Evolutionary conservation across 2,113 vertebrate species (phyloP).

Genomic region (Syngnathus scovelli): DNA sequence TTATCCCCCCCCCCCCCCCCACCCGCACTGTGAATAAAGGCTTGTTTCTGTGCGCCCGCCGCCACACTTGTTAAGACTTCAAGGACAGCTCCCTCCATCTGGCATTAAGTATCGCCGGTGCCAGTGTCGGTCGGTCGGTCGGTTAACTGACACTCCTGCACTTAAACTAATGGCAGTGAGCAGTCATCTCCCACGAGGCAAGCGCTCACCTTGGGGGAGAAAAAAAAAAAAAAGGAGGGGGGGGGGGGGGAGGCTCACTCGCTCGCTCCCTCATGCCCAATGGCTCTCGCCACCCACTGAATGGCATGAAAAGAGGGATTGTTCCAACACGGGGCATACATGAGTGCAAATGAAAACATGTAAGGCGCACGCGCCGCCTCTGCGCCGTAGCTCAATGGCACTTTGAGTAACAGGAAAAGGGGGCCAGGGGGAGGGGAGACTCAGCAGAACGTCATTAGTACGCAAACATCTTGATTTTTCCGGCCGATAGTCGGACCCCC

Average conservation of each 20-base stretch:
- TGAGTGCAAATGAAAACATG: slow-evolving; percentile 64
- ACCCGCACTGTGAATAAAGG: slow-evolving; percentile 75
- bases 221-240: slow-evolving; percentile 18
- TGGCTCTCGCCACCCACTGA: slow-evolving; percentile 68
- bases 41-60: slow-evolving; percentile 61
- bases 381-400: slow-evolving; percentile 52
- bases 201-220: slow-evolving; percentile 64
- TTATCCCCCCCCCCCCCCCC: slow-evolving; percentile 64
- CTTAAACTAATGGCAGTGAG: slow-evolving; percentile 68
- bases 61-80: slow-evolving; percentile 74
- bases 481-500: neutral
- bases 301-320: slow-evolving; percentile 72
- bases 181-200: slow-evolving; percentile 67
- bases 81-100: slow-evolving; percentile 76
- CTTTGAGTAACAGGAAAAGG: slow-evolving; percentile 37
- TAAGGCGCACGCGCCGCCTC: slow-evolving; percentile 59
- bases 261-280: slow-evolving; percentile 65
- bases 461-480: slow-evolving; percentile 17
- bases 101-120: slow-evolving; percentile 74
- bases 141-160: slow-evolving; percentile 74
- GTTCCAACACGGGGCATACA: slow-evolving; percentile 61
- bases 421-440: slow-evolving; percentile 23
- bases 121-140: slow-evolving; percentile 52
- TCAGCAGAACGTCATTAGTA: slow-evolving; percentile 41
- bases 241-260: slow-evolving; percentile 18